These are phyloP conservation scores for Scaptomyza cyrtandrae DNA, from an alignment of 2,888 invertebrate genomes.

Conservation along the genomic window DNA sequence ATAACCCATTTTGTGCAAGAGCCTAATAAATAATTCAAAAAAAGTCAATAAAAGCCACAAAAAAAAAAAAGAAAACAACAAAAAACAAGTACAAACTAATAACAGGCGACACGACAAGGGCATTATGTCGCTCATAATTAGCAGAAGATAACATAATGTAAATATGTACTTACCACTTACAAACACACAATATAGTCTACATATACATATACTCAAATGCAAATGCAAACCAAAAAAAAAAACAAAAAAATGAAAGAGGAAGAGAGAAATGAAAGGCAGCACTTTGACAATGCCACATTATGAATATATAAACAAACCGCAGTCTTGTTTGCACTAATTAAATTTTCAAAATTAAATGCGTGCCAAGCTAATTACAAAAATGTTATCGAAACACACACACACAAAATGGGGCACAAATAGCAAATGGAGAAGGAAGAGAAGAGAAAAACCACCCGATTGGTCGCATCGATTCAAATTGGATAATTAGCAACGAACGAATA, in stretches of 20 bases:
- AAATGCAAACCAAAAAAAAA: background rate
- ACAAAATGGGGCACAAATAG: conserved; percentile 24
- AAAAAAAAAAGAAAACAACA: background rate
- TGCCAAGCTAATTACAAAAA: conserved; percentile 69
- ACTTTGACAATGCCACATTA: conserved; percentile 40
- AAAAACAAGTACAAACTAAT: conserved; percentile 18
- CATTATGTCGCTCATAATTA: conserved; percentile 59
- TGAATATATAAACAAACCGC: conserved; percentile 65
- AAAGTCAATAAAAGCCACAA: conserved; percentile 34
- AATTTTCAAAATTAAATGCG: conserved; percentile 66
- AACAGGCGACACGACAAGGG: conserved; percentile 41
- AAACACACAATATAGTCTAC: background rate
- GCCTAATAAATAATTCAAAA: conserved; percentile 39
- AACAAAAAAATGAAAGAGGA: background rate
- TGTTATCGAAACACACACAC: conserved; percentile 44
- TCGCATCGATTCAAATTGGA: conserved; percentile 27
- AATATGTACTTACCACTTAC: conserved; percentile 5
- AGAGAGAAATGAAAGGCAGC: background rate
- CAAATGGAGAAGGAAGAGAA: background rate
- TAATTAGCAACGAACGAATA: conserved; percentile 47
- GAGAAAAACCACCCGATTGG: background rate
- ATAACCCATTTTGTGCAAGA: conserved; percentile 14
- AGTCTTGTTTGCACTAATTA: conserved; percentile 70
- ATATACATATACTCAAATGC: background rate
- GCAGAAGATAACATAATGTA: conserved; percentile 28